Conservation (phyloP, 2,113 vertebrate genomes). For the Aepyceros melampus region DNA sequence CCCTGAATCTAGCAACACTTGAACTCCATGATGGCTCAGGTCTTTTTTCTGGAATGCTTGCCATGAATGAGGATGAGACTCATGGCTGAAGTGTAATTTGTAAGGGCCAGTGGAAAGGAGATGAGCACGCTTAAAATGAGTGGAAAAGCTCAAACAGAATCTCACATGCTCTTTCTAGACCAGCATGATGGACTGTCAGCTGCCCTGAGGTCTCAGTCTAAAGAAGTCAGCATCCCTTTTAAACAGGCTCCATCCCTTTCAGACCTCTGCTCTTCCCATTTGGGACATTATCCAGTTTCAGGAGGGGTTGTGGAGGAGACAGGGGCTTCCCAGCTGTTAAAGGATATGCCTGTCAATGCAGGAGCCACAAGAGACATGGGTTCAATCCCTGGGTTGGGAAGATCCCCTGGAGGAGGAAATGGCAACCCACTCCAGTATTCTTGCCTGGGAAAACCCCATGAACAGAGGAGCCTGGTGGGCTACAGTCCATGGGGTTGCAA, state of each 20-base stretch:
- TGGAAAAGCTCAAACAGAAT: background rate
- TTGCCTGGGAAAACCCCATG: background rate
- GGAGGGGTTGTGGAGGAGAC: background rate
- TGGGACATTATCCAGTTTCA: background rate
- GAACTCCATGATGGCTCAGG: rapidly evolving
- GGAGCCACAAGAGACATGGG: background rate
- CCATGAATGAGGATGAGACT: background rate
- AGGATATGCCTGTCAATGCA: background rate
- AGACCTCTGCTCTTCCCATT: background rate
- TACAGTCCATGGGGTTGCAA: background rate
- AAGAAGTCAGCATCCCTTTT: background rate
- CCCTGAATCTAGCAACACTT: no score
- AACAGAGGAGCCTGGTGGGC: background rate
- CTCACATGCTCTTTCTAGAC: background rate
- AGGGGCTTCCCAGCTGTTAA: background rate
- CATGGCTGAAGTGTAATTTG: rapidly evolving
- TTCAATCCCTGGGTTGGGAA: background rate
- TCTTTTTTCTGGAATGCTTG: background rate
- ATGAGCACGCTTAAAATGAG: rapidly evolving
- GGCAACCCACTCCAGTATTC: background rate
- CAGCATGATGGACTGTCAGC: background rate
- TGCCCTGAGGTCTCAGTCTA: rapidly evolving
- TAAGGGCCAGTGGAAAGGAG: background rate
- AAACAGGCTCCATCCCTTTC: background rate
- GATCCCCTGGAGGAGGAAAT: background rate